These are phyloP conservation scores for Propithecus perrieri DNA, from an alignment of 2,797 vertebrate species.

Conservation along the genomic window DNA sequence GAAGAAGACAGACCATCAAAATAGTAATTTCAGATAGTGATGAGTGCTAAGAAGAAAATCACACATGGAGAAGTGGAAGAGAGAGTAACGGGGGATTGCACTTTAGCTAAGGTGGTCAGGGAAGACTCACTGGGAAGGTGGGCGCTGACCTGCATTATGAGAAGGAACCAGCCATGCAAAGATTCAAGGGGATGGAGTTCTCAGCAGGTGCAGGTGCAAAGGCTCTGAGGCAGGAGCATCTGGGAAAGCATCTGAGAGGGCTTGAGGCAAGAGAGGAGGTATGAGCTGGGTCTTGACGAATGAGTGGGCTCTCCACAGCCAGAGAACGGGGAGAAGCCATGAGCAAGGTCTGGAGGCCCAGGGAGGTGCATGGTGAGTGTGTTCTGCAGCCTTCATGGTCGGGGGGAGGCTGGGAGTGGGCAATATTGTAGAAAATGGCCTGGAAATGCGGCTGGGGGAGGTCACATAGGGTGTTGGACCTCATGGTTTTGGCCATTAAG, in stretches of 20 bases:
- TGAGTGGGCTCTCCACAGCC: background rate
- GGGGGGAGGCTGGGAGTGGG: background rate
- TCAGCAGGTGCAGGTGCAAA: background rate
- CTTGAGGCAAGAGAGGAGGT: background rate
- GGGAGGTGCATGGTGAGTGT: background rate
- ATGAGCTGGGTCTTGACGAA: background rate
- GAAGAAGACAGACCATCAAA: background rate
- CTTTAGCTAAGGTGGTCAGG: background rate
- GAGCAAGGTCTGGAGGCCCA: background rate
- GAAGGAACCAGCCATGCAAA: background rate
- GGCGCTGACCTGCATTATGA: background rate
- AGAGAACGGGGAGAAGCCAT: background rate
- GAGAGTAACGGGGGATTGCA: background rate
- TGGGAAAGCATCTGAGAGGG: background rate
- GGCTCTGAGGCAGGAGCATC: background rate
- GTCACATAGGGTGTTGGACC: background rate
- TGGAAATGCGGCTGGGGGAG: background rate
- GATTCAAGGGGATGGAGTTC: background rate
- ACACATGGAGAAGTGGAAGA: background rate
- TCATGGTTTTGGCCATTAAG: background rate
- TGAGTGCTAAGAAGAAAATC: background rate
- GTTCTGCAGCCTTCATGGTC: background rate
- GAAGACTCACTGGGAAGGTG: background rate
- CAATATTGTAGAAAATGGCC: background rate
- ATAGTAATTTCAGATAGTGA: background rate